Evolutionary conservation across 2,113 vertebrate species (phyloP), one percentile per base, ranked within the genome.

Genomic region (Vicugna pacos): DNA sequence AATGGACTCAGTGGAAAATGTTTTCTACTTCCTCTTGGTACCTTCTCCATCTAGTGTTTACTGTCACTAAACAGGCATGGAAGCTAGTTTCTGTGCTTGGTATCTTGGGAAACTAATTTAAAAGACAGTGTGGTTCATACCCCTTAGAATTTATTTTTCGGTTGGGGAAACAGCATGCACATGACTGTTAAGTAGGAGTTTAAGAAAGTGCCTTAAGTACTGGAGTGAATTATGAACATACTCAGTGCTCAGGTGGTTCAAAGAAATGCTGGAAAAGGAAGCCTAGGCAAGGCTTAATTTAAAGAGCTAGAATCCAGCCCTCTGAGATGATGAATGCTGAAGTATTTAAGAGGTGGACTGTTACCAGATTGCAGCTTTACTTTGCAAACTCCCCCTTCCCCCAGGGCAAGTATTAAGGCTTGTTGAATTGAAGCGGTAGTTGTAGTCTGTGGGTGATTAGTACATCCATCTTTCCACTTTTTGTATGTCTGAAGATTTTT

Each of bases 41-140:
- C 65, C 35, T 72, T 89, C 83, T 91, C 42, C 46, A 22, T 20
- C 65, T 77, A 65, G 79, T 52, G 32, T 70, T 94, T 86, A 28
- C 28, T 76, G 28, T 79, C 42, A 58, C 35, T 93, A 22, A 60
- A 28, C 26, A 52, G 38, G 10, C 16, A 65, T 24, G 60, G 38
- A 89, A 92, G 42, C 65, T 79, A 17, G 67, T 92, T 86, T 95
- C 54, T 96, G 5, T 89, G n/a, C 56, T 32, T 92, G 79, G 58
- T 94, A 54, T 83, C 62, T 20, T 86, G n/a, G 70, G 20, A 90
- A 94, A 60, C 6, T 62, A 35, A 85, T 90, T 92, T 93, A 65
- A 91, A 89, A 90, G 38, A 38, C 48, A 64, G 38, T 46, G 50
- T 30, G 19, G 17, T 30, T 0, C 5, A 26, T 81, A 64, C 16